Evolutionary conservation across 2,113 vertebrate genomes (phyloP).

Genomic region (Poeciliopsis retropinna): DNA sequence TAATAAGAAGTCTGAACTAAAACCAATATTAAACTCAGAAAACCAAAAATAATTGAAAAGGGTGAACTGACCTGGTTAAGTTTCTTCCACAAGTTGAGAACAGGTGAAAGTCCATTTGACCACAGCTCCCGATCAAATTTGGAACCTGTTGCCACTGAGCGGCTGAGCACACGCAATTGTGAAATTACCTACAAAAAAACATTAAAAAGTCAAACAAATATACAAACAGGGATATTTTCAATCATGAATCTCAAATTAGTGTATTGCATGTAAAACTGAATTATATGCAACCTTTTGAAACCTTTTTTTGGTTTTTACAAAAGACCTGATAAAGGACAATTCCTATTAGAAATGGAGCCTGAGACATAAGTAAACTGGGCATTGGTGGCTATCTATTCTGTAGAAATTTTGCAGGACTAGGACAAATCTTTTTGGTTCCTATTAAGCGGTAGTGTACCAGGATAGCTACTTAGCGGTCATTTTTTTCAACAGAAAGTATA

Average conservation of each 20-base stretch:
- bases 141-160: conserved; percentile 87
- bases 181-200: conserved; percentile 88
- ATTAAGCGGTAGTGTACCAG: background rate
- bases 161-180: conserved; percentile 90
- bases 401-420: background rate
- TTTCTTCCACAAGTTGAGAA: conserved; percentile 97
- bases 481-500: background rate
- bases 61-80: conserved; percentile 89
- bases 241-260: background rate
- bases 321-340: too few species aligned
- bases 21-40: background rate
- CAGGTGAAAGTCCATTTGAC: conserved; percentile 91
- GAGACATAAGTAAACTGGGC: too few species aligned
- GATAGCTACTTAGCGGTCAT: background rate
- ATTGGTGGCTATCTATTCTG: too few species aligned
- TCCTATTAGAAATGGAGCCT: too few species aligned
- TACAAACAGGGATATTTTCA: background rate
- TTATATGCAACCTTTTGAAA: too few species aligned
- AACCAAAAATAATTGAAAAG: background rate
- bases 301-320: too few species aligned
- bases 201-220: conserved; percentile 17
- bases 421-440: background rate
- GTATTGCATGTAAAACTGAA: background rate
- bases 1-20: background rate
- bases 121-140: conserved; percentile 98